Base-by-base conservation (phyloP, 2,888 invertebrate genomes). In the Thecophora atra region DNA sequence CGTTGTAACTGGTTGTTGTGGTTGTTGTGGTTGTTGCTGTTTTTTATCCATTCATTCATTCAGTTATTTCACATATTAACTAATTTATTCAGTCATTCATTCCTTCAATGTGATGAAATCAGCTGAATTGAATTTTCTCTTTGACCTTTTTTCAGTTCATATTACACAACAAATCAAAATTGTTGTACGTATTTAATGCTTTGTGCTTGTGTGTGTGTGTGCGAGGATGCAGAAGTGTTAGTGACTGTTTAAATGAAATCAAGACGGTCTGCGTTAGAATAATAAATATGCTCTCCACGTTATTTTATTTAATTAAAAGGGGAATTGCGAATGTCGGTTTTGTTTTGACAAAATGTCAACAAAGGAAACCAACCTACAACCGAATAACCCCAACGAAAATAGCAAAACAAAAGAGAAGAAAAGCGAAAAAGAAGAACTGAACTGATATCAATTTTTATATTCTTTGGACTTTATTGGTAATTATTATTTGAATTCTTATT, bases 231-330 rank as follows among this genome's bases (percentile, higher is more conserved):
- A 37, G 37, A 37, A 8, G 37, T 2, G 11, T 37, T 52, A 5
- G 1, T 52, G 52, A 3, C 52, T 54, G 54, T 54, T 54, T 54
- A 54, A 54, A 8, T 54, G 54, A 54, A 6, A 54, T 54, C 54
- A 54, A 54, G 21, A 54, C 54, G 21, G 54, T 21, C n/a, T 19
- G 54, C 11, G 15, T 54, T 54, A 13, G 37, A 19, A 42, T 63
- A 17, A 17, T 7, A 42, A 28, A 28, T 44, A n/a, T 47, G 15
- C 15, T 66, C 17, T 44, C 52, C 19, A 66, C 17, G 52, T 67
- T 67, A 56, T 67, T 54, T 19, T 37, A 42, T 67, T 66, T 67
- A 67, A 67, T 67, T 54, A 54, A 67, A 67, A 67, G n/a, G 65
- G n/a, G 13, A 47, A 64, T 21, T 64, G 64, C 30, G 47, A 47